Conservation (phyloP, 2,113 vertebrate species). For the Zosterops pallidus region DNA sequence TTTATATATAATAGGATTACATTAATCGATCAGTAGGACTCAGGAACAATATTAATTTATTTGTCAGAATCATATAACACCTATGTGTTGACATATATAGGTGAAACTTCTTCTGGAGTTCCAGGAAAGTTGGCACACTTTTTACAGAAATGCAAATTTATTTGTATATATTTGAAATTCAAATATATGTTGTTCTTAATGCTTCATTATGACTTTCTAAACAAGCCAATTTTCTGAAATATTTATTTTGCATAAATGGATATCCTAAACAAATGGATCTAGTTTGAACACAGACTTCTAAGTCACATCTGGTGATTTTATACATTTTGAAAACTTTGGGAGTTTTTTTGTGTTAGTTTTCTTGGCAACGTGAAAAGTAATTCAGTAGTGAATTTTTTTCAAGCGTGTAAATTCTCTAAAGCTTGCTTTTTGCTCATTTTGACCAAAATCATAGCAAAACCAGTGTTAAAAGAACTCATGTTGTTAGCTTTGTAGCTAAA, state of each 20-base stretch:
- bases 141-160: neutral
- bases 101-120: neutral
- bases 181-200: neutral
- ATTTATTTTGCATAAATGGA: neutral
- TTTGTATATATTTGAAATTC: conserved; percentile 12
- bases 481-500: neutral
- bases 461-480: neutral
- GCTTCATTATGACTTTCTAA: neutral
- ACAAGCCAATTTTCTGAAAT: neutral
- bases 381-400: neutral
- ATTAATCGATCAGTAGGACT: neutral
- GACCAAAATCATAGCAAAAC: neutral
- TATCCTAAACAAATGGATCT: neutral
- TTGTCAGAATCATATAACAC: neutral
- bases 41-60: neutral
- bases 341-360: neutral
- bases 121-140: neutral
- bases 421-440: neutral
- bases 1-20: neutral
- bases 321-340: neutral
- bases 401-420: neutral
- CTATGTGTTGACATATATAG: neutral
- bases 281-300: neutral
- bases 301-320: neutral
- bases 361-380: neutral